These are phyloP conservation scores for Vombatus ursinus DNA, from an alignment of 2,113 vertebrate species.

Conservation along the genomic window DNA sequence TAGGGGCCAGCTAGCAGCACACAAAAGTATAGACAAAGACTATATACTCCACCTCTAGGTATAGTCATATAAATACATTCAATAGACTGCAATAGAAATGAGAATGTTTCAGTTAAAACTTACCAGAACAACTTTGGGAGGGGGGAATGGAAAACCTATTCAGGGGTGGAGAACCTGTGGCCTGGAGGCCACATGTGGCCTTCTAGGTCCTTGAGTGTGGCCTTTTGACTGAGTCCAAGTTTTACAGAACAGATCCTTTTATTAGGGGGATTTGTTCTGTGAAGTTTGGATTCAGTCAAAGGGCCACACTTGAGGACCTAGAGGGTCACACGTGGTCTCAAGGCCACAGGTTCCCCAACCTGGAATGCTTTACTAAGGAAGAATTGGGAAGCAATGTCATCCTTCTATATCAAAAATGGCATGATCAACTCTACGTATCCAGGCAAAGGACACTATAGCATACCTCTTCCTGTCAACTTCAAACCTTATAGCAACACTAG, in stretches of 20 bases:
- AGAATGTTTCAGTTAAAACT: neutral
- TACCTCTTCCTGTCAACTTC: neutral
- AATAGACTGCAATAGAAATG: neutral
- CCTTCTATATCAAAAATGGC: neutral
- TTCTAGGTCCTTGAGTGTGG: no score
- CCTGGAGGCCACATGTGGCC: no score
- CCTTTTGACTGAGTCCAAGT: no score
- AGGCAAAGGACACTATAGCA: neutral
- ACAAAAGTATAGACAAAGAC: neutral
- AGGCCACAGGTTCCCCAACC: no score
- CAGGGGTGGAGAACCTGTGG: no score
- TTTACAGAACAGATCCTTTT: no score
- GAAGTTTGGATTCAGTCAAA: no score
- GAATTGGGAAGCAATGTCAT: neutral
- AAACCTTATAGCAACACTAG: neutral
- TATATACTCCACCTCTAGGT: neutral
- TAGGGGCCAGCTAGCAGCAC: neutral
- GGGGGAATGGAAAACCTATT: neutral
- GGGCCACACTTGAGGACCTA: no score
- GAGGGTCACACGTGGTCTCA: no score
- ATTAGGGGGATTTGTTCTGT: no score
- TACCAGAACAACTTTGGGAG: neutral
- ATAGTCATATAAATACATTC: neutral
- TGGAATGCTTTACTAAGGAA: neutral
- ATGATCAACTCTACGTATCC: neutral